Evolutionary conservation across 2,113 vertebrate genomes (phyloP).

Genomic region (Mobula hypostoma): DNA sequence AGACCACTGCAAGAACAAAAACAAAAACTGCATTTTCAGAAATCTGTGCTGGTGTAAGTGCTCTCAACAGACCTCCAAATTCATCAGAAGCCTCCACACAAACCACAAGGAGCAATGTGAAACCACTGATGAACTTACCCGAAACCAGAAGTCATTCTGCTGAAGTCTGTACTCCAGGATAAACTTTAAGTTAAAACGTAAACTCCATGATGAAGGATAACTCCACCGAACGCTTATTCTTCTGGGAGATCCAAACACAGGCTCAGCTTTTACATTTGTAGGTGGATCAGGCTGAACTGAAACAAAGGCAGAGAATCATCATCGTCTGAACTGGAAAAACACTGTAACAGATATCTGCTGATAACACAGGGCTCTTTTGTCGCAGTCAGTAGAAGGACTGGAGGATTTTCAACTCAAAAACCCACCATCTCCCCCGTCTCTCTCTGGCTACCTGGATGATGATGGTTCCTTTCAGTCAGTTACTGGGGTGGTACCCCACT

Average conservation of each 20-base stretch:
- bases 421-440: not conserved
- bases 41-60: not conserved
- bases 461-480: too few species aligned
- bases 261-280: not conserved
- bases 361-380: not conserved
- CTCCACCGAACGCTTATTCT: constrained; percentile 28
- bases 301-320: not conserved
- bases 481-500: too few species aligned
- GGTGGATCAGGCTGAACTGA: constrained; percentile 20
- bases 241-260: constrained; percentile 31
- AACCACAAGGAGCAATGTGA: not conserved
- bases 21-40: not conserved
- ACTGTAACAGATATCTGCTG: not conserved
- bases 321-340: not conserved
- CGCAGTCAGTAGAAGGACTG: not conserved
- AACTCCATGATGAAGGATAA: not conserved
- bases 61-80: not conserved
- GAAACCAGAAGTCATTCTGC: not conserved
- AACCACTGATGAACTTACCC: constrained; percentile 23
- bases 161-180: constrained; percentile 13
- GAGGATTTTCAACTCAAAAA: not conserved
- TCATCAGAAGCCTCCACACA: not conserved
- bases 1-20: not conserved
- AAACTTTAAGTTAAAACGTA: constrained; percentile 25
- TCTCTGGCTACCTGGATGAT: too few species aligned